Percentiles rank a stretch among this genome's conserved stretches.
These are phyloP conservation scores for Esox lucius DNA, from an alignment of 2,797 vertebrate species.

Conservation along the genomic window DNA sequence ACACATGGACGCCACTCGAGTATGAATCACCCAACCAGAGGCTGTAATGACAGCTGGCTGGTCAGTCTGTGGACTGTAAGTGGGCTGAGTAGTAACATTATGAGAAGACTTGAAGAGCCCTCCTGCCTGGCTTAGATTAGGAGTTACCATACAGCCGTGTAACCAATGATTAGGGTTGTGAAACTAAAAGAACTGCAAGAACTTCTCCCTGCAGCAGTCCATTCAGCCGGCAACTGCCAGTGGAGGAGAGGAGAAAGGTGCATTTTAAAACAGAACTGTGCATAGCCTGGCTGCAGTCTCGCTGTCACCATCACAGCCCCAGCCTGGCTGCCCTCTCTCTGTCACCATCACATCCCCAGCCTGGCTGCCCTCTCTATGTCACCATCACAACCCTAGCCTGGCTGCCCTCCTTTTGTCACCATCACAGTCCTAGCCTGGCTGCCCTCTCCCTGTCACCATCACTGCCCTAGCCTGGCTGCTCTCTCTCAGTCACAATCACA, in stretches of 20 bases:
- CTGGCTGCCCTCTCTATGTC: conserved; percentile 19
- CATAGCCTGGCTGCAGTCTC: conserved; percentile 16
- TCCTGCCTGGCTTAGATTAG: neutral
- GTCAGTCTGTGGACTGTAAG: conserved; percentile 23
- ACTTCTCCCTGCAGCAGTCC: too few relatives aligned
- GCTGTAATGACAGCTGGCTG: conserved; percentile 25
- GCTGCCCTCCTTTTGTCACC: too few relatives aligned
- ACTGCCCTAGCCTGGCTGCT: too few relatives aligned
- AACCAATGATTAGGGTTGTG: too few relatives aligned
- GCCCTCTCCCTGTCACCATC: too few relatives aligned
- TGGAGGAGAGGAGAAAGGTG: too few relatives aligned
- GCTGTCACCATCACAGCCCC: conserved; percentile 3
- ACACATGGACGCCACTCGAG: conserved; percentile 46
- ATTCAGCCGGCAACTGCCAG: too few relatives aligned
- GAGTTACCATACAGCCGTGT: too few relatives aligned
- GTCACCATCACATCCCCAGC: neutral
- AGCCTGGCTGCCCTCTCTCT: conserved; percentile 3
- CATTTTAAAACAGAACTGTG: too few relatives aligned
- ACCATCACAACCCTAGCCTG: too few relatives aligned
- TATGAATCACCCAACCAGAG: conserved; percentile 51
- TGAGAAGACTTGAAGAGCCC: neutral
- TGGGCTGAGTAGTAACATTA: neutral
- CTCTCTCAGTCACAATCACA: neutral
- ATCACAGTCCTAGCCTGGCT: too few relatives aligned
- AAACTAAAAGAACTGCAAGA: too few relatives aligned